Conservation (phyloP, 53 echinoderm and acorn worm species). For the Henricia sp. region DNA sequence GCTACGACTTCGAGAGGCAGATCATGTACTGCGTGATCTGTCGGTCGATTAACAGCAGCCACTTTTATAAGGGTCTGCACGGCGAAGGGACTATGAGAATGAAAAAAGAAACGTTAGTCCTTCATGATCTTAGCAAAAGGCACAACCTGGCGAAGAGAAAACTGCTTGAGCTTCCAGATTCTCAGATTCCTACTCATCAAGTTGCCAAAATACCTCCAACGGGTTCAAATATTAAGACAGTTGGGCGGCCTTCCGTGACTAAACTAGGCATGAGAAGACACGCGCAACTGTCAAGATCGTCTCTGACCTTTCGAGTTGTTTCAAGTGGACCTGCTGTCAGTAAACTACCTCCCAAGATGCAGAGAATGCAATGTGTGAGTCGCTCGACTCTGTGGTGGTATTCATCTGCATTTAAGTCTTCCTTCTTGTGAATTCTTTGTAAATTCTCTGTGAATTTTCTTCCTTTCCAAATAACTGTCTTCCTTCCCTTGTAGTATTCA, state of each 20-base stretch:
- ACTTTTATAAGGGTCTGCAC: background rate
- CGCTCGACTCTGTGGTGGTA: too few species aligned
- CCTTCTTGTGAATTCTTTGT: too few species aligned
- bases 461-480: background rate
- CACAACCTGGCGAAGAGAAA: conserved; percentile 19
- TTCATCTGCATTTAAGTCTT: too few species aligned
- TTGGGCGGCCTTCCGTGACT: background rate
- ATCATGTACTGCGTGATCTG: conserved; percentile 43
- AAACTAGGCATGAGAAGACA: background rate
- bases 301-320: background rate
- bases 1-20: background rate
- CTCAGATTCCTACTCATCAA: background rate
- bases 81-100: conserved; percentile 22
- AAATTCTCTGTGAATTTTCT: background rate
- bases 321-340: background rate
- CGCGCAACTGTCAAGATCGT: background rate
- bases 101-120: conserved; percentile 20
- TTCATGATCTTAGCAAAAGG: conserved; percentile 24
- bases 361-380: background rate
- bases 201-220: background rate
- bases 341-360: background rate
- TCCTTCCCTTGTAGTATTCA: too few species aligned
- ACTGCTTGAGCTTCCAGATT: background rate
- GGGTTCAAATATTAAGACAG: background rate
- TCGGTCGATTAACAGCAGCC: background rate